phyloP scores from a whole-genome alignment of 2,113 vertebrate species.

The Charadrius vociferus region DNA sequence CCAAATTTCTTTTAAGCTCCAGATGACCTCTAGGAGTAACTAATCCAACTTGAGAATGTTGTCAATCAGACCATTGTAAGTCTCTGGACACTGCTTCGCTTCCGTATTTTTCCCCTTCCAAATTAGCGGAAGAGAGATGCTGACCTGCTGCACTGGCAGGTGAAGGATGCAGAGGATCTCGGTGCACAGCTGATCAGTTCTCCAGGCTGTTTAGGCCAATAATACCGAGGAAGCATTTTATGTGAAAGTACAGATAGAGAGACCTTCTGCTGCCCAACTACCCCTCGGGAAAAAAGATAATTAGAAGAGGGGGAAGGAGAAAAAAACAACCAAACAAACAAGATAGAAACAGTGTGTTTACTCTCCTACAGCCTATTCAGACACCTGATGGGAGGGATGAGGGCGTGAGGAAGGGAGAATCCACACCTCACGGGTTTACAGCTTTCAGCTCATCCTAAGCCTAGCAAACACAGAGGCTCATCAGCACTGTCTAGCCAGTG shows the following conservation, averaged over 20 bases:
- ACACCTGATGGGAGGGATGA: neutral
- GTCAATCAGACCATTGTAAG: neutral
- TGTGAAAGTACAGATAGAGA: neutral
- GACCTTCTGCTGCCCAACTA: neutral
- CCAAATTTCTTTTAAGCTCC: neutral
- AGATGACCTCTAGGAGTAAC: neutral
- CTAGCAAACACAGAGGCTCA: accelerated
- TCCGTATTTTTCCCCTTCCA: neutral
- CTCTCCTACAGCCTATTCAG: neutral
- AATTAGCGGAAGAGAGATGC: neutral
- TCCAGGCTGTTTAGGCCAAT: neutral
- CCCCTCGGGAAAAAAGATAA: neutral
- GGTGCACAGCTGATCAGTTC: neutral
- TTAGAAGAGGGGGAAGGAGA: neutral
- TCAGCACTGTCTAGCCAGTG: neutral
- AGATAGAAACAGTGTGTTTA: neutral
- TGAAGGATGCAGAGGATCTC: neutral
- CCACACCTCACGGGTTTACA: neutral
- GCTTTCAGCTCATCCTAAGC: neutral
- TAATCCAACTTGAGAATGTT: neutral
- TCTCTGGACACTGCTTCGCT: neutral
- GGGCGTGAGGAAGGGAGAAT: neutral
- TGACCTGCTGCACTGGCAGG: conserved; percentile 13
- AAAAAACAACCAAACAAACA: neutral
- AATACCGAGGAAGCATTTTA: neutral